Evolutionary conservation across 2,113 vertebrate species (phyloP).

Genomic region (Galbula dea): DNA sequence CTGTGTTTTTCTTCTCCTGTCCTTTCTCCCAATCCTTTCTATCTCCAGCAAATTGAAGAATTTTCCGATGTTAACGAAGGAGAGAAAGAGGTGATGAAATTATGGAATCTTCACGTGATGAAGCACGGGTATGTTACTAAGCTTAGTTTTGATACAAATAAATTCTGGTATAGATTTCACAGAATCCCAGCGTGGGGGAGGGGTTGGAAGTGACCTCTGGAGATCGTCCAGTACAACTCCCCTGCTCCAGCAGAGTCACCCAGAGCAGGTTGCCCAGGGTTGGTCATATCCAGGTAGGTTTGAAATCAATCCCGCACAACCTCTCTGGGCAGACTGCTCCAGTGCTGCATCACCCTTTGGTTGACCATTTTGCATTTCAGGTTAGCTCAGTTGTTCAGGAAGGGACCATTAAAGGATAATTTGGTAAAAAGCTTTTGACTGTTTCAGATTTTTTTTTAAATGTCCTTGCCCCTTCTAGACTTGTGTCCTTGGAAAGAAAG

Average conservation of each 20-base stretch:
- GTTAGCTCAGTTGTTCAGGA: neutral
- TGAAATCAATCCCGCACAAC: no score
- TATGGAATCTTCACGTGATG: constrained; percentile 99
- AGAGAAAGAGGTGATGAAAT: constrained; percentile 99
- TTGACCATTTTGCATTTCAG: neutral
- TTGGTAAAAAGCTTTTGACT: neutral
- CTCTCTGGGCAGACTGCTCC: no score
- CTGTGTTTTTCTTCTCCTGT: neutral
- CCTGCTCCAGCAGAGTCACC: no score
- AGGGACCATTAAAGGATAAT: neutral
- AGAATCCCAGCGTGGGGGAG: no score
- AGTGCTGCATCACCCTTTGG: neutral
- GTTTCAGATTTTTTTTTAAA: neutral
- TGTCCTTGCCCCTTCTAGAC: neutral
- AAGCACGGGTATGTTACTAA: constrained; percentile 85
- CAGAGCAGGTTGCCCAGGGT: no score
- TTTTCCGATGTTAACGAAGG: constrained; percentile 99
- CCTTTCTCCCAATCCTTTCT: neutral
- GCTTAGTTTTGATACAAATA: neutral
- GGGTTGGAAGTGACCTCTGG: no score
- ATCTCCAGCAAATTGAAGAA: constrained; percentile 93
- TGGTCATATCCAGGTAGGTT: no score
- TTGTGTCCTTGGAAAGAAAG: neutral
- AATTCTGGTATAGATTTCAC: neutral
- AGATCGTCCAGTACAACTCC: no score